Percentiles rank a stretch among this genome's conserved stretches.
phyloP scores from a whole-genome alignment of 2,888 invertebrate species.

The Atethmia centrago region DNA sequence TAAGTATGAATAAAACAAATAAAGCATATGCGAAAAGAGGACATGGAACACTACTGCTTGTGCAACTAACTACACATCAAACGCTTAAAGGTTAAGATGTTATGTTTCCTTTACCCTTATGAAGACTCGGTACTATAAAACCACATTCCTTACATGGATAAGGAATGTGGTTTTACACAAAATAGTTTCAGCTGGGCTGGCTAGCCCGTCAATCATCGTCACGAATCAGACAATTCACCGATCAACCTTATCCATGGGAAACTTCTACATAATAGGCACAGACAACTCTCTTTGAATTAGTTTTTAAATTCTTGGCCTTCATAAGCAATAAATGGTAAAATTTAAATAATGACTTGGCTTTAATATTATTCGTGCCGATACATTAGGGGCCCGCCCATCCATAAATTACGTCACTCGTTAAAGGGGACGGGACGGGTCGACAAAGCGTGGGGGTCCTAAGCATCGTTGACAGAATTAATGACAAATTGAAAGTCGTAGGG shows the following conservation, averaged over 20 bases:
- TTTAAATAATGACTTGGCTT: neutral
- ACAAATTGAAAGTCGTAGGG: too few relatives aligned
- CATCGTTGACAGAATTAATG: too few relatives aligned
- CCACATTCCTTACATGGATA: neutral
- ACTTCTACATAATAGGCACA: neutral
- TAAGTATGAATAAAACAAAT: slow-evolving; percentile 38
- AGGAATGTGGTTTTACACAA: slow-evolving; percentile 2
- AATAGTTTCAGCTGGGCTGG: neutral
- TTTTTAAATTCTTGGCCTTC: neutral
- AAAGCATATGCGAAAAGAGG: slow-evolving; percentile 18
- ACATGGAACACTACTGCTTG: slow-evolving; percentile 29
- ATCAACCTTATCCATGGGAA: neutral
- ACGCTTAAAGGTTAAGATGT: slow-evolving; percentile 4
- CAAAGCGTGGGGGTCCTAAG: neutral
- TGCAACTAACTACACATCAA: slow-evolving; percentile 50
- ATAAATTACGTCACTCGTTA: neutral
- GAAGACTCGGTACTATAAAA: neutral
- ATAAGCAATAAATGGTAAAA: neutral
- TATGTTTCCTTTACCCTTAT: neutral
- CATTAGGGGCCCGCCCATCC: neutral
- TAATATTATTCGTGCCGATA: too few relatives aligned
- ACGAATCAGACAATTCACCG: neutral
- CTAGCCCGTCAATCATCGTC: neutral
- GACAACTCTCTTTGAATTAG: neutral
- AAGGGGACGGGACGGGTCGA: neutral